Conservation (phyloP, 1,140 invertebrate species). For the Phocides pigmalion region DNA sequence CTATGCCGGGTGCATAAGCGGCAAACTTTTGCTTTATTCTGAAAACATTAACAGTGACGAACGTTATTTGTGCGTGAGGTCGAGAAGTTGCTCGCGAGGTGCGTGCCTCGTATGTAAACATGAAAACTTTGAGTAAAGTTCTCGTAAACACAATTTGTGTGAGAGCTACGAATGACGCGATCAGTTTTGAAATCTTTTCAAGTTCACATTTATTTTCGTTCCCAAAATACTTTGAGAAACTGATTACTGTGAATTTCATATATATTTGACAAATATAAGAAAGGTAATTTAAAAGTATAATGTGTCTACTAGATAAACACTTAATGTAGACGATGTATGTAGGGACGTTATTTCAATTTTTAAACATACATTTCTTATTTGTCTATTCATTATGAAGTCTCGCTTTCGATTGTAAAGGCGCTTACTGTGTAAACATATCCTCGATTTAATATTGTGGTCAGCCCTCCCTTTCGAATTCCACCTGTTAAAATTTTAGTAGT, state of each 20-base stretch:
- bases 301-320: neutral
- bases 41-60: slow-evolving; percentile 13
- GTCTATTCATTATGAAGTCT: slow-evolving; percentile 14
- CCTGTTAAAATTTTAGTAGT: no score
- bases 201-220: slow-evolving; percentile 28
- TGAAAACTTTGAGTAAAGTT: slow-evolving; percentile 52
- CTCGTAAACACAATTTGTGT: slow-evolving; percentile 51
- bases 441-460: neutral
- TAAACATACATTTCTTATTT: slow-evolving; percentile 6
- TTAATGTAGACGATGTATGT: neutral
- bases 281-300: neutral
- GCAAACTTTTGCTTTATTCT: slow-evolving; percentile 38
- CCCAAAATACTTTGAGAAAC: slow-evolving; percentile 8
- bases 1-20: neutral
- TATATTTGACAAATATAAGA: neutral
- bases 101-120: slow-evolving; percentile 63
- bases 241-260: neutral
- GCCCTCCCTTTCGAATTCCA: no score
- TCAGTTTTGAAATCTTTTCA: slow-evolving; percentile 31
- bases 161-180: slow-evolving; percentile 17
- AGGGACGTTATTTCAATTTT: slow-evolving; percentile 5
- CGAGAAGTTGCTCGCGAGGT: slow-evolving; percentile 1
- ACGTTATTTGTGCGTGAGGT: neutral
- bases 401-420: slow-evolving; percentile 7
- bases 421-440: slow-evolving; percentile 1